phyloP scores from a whole-genome alignment of 2,797 vertebrate species.

The Pelobates cultripes region DNA sequence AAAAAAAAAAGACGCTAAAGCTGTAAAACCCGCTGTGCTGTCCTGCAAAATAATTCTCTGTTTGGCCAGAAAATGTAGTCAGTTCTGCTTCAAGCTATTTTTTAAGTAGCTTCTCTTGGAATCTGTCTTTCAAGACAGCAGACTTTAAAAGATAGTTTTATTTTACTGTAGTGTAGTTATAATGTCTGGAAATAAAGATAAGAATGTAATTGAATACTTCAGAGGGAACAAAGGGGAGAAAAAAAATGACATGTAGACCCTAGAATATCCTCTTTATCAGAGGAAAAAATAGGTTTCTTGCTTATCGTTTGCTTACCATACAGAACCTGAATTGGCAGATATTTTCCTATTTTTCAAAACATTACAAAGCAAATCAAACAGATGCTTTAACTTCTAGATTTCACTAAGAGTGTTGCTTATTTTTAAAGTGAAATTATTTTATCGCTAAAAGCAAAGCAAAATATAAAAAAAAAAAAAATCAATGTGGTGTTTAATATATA shows the following conservation, averaged over 20 bases:
- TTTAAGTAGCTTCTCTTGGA: conserved; percentile 51
- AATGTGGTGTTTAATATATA: no score
- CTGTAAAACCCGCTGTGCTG: conserved; percentile 18
- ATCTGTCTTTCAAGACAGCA: conserved; percentile 37
- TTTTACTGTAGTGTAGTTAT: conserved; percentile 30
- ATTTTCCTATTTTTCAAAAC: conserved; percentile 10
- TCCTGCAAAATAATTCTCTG: conserved; percentile 41
- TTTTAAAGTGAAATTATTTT: neutral
- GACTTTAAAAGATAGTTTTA: conserved; percentile 47
- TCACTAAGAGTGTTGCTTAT: conserved; percentile 5
- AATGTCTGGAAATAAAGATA: conserved; percentile 55
- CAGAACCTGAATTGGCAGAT: conserved; percentile 33
- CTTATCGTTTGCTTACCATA: conserved; percentile 41
- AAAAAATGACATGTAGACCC: conserved; percentile 53
- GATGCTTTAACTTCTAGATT: conserved; percentile 12
- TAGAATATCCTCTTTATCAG: conserved; percentile 50
- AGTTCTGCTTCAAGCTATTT: conserved; percentile 51
- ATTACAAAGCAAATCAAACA: conserved; percentile 23
- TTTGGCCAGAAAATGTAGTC: conserved; percentile 32
- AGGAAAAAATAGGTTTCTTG: conserved; percentile 38
- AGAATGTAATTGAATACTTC: conserved; percentile 52
- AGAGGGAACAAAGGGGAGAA: conserved; percentile 45
- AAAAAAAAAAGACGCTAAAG: conserved; percentile 12
- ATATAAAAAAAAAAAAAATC: no score
- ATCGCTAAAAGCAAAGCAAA: neutral